Conservation (phyloP, 1,140 invertebrate genomes). For the Eriocheir sinensis region DNA sequence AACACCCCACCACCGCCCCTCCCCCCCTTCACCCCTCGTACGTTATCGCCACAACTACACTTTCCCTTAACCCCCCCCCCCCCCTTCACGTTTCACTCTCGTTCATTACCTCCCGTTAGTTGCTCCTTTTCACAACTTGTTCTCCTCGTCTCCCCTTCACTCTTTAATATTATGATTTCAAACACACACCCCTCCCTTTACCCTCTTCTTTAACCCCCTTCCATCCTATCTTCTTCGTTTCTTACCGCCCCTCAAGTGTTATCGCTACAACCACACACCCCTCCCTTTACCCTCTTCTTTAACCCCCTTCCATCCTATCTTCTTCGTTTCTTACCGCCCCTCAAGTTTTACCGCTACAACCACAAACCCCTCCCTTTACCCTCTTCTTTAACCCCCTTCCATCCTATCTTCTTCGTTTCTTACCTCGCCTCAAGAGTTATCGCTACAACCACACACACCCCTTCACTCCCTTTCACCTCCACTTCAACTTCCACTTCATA, state of each 20-base stretch:
- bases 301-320: background rate
- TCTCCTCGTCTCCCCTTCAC: background rate
- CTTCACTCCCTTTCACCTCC: background rate
- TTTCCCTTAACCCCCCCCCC: too few species aligned
- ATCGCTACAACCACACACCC: background rate
- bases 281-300: background rate
- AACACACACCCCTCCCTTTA: background rate
- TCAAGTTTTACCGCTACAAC: background rate
- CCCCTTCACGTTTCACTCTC: too few species aligned
- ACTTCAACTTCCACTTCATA: background rate
- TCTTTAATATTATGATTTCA: background rate
- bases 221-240: background rate
- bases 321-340: background rate
- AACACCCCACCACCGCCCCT: background rate
- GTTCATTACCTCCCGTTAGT: too few species aligned
- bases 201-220: background rate
- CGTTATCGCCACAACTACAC: too few species aligned
- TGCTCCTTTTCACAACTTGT: background rate
- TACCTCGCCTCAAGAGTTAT: background rate
- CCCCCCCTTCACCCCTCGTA: background rate
- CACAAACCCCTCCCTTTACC: background rate
- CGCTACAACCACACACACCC: background rate
- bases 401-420: background rate
- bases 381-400: background rate
- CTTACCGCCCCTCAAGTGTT: background rate